Conservation (phyloP, 2,113 vertebrate species). For the Tragelaphus buxtoni region DNA sequence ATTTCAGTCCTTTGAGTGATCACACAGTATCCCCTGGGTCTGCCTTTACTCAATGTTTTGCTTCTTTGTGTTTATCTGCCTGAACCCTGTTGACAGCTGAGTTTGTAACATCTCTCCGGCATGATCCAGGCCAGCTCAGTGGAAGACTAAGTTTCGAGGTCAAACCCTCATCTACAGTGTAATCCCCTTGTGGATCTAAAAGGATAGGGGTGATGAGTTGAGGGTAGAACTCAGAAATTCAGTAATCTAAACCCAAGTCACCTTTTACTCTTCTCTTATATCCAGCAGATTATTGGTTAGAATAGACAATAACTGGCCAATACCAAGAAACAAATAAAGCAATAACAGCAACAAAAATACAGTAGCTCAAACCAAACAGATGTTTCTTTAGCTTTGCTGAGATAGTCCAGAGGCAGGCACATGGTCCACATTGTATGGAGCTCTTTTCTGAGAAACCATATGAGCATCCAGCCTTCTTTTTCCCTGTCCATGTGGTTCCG, state of each 20-base stretch:
- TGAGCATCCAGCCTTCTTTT: neutral
- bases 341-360: neutral
- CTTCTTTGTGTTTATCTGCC: neutral
- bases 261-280: neutral
- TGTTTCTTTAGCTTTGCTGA: neutral
- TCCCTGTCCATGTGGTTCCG: neutral
- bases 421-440: neutral
- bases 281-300: neutral
- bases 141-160: neutral
- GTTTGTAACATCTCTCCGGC: neutral
- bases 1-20: neutral
- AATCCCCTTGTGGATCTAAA: neutral
- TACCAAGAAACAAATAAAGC: neutral
- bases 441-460: neutral
- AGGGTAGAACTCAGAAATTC: neutral
- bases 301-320: neutral
- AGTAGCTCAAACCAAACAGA: neutral
- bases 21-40: too few species aligned
- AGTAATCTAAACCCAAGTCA: neutral
- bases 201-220: too few species aligned
- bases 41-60: neutral
- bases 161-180: neutral
- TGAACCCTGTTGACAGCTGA: neutral
- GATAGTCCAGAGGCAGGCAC: neutral
- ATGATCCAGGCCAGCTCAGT: neutral